These are phyloP conservation scores for Crypturellus undulatus DNA, from an alignment of 2,113 vertebrate species.

Conservation along the genomic window DNA sequence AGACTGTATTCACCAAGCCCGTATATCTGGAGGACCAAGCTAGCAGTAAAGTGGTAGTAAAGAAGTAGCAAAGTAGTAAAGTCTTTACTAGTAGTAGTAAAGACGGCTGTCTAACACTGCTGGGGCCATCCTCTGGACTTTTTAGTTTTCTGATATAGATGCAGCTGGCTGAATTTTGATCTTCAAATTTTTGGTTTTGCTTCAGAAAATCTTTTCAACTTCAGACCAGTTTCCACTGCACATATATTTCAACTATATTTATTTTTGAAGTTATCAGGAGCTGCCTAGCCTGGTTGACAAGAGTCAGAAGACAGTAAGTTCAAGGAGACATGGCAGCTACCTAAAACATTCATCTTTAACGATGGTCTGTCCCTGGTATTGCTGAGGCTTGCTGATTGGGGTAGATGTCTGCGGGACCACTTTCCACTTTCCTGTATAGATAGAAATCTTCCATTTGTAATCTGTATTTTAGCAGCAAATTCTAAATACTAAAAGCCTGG, in stretches of 20 bases:
- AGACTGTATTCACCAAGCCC: not conserved
- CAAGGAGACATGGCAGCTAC: not conserved
- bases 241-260: not conserved
- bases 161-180: not conserved
- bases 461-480: not conserved
- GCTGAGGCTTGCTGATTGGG: not conserved
- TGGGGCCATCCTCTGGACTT: not conserved
- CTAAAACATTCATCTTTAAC: not conserved
- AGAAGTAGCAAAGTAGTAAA: no score
- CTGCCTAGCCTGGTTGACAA: not conserved
- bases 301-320: not conserved
- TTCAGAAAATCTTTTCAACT: not conserved
- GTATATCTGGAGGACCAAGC: not conserved
- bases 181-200: not conserved
- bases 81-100: not conserved
- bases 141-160: not conserved
- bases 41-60: not conserved
- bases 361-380: not conserved
- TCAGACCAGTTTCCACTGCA: not conserved
- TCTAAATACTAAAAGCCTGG: not conserved
- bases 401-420: not conserved
- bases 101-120: not conserved
- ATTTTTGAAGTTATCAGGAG: not conserved
- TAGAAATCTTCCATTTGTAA: not conserved
- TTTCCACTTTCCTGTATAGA: not conserved